phyloP scores from a whole-genome alignment of 1,140 invertebrate genomes.

The Magallana gigas region DNA sequence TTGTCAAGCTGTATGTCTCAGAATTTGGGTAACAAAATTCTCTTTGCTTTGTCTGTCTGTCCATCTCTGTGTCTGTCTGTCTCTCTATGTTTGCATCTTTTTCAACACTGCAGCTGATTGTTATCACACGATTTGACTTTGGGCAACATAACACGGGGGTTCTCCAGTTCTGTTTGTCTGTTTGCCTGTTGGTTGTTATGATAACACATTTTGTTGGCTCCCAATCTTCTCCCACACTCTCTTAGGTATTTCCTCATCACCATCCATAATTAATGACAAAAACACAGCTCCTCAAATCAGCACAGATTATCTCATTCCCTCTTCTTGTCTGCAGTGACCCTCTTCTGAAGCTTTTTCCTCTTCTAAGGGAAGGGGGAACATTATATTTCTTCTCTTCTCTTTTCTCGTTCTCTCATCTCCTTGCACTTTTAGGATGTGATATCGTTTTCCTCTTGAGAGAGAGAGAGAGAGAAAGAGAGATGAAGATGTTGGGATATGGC shows the following conservation, averaged over 20 bases:
- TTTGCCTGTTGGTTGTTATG: constrained; percentile 1
- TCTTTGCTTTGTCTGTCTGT: no score
- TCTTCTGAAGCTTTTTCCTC: background rate
- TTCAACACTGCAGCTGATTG: no score
- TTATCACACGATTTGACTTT: no score
- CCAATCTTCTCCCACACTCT: background rate
- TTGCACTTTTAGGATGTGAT: background rate
- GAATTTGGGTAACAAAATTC: no score
- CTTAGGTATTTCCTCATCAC: background rate
- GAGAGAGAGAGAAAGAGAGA: background rate
- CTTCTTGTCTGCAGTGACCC: background rate
- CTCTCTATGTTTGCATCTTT: no score
- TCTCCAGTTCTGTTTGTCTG: constrained; percentile 1
- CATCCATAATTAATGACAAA: constrained; percentile 37
- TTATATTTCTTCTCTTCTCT: background rate
- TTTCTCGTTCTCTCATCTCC: no score
- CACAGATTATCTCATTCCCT: background rate
- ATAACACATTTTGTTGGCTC: background rate
- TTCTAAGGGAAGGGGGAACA: background rate
- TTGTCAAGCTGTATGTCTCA: no score
- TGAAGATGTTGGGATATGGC: background rate
- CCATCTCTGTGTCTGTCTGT: no score
- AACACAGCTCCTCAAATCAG: background rate
- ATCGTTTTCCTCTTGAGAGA: background rate
- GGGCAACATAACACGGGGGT: no score